A percentile compares a stretch with the other conserved stretches of the same genome.
Evolutionary conservation across 1,140 invertebrate genomes (phyloP).

Genomic region (Cepaea nemoralis): DNA sequence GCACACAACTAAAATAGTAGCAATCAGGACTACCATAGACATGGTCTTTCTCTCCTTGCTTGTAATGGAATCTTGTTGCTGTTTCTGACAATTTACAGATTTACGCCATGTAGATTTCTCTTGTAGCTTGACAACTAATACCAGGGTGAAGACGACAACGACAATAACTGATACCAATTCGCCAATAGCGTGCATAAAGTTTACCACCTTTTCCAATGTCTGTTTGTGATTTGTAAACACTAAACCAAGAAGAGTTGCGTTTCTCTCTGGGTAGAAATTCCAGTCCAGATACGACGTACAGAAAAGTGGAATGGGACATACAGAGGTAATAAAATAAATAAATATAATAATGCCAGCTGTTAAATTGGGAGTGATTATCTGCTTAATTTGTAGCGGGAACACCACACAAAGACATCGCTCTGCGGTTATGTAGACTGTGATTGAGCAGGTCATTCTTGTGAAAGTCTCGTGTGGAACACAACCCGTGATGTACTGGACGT

Average conservation of each 20-base stretch:
- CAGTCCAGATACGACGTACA: neutral
- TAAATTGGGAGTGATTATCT: neutral
- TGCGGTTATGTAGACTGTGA: neutral
- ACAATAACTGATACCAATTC: neutral
- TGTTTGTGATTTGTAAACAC: neutral
- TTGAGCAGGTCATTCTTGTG: neutral
- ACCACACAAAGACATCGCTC: neutral
- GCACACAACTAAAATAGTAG: neutral
- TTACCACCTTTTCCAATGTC: neutral
- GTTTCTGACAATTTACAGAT: no score
- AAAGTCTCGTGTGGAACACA: neutral
- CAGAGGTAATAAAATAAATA: neutral
- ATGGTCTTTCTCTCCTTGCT: neutral
- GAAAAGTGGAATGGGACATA: neutral
- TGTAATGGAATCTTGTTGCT: neutral
- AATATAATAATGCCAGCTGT: neutral
- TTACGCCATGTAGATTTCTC: neutral
- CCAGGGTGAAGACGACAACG: neutral
- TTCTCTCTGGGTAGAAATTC: neutral
- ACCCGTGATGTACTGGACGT: neutral
- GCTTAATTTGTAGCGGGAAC: neutral
- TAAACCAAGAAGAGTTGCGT: conserved; percentile 8
- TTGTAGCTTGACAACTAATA: neutral
- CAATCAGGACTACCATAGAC: neutral
- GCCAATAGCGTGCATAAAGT: neutral